Conservation (phyloP, 2,797 vertebrate genomes). For the Tenualosa thibaudeaui region DNA sequence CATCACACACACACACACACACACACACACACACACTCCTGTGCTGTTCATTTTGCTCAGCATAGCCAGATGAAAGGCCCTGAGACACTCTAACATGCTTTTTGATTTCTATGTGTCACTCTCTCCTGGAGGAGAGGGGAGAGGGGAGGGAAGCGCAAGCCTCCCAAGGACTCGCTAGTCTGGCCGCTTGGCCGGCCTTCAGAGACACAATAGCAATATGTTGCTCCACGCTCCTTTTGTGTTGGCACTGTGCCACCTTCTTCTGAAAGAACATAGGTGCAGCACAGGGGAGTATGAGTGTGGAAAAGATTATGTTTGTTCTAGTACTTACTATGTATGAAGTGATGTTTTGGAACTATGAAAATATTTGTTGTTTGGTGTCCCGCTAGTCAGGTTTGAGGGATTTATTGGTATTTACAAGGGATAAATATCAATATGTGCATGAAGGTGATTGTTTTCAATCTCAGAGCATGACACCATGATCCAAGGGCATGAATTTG, state of each 20-base stretch:
- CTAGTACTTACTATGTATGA: not conserved
- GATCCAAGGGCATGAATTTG: not conserved
- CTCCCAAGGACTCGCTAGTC: constrained; percentile 46
- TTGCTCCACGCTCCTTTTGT: constrained; percentile 33
- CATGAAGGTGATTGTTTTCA: not conserved
- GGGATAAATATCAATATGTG: not conserved
- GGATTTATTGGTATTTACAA: constrained; percentile 3
- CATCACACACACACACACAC: not conserved
- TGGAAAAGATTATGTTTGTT: not conserved
- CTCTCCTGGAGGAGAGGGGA: constrained; percentile 44
- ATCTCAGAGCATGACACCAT: constrained; percentile 2
- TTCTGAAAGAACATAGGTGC: not conserved
- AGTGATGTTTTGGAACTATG: not conserved
- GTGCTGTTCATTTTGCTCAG: constrained; percentile 50
- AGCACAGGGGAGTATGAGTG: not conserved
- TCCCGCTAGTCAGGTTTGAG: not conserved
- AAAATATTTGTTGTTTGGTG: not conserved
- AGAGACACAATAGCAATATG: constrained; percentile 60
- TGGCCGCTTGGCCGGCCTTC: not conserved
- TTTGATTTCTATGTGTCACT: constrained; percentile 61
- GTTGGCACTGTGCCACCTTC: not conserved
- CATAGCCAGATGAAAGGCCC: constrained; percentile 59
- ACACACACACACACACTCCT: not conserved
- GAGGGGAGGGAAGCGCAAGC: constrained; percentile 32
- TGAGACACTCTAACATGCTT: constrained; percentile 50